Evolutionary conservation across 53 echinoderm and acorn worm species (phyloP).

Genomic region (Echinometra lucunter): DNA sequence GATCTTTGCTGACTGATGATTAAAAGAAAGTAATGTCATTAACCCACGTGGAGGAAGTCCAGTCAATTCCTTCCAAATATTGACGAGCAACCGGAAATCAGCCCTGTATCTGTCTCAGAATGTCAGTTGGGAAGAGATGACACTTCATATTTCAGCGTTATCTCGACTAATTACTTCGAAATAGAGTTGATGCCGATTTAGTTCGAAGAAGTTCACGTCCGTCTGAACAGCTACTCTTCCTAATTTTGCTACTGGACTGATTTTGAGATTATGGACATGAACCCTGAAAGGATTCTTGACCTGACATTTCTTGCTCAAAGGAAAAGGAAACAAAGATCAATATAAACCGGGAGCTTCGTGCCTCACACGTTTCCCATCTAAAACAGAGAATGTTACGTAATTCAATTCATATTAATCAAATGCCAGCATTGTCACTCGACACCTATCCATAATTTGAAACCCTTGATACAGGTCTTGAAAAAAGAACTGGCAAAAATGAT

Average conservation of each 20-base stretch:
- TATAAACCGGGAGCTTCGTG: not conserved
- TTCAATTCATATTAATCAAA: not conserved
- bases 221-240: not conserved
- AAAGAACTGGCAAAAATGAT: too few relatives aligned
- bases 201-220: not conserved
- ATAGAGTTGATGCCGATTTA: slow-evolving; percentile 2
- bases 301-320: not conserved
- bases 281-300: not conserved
- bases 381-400: not conserved
- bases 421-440: not conserved
- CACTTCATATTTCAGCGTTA: not conserved
- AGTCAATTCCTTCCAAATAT: slow-evolving; percentile 28
- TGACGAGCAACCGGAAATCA: slow-evolving; percentile 3
- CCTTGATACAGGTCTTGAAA: not conserved
- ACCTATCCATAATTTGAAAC: not conserved
- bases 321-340: not conserved
- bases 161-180: not conserved
- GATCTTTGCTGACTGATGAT: slow-evolving; percentile 38
- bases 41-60: slow-evolving; percentile 8
- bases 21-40: slow-evolving; percentile 36
- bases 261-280: not conserved
- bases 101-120: not conserved
- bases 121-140: not conserved
- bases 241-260: not conserved
- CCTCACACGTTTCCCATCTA: not conserved